These are phyloP conservation scores for Nymphalis c-album DNA, from an alignment of 2,888 invertebrate species.

Conservation along the genomic window DNA sequence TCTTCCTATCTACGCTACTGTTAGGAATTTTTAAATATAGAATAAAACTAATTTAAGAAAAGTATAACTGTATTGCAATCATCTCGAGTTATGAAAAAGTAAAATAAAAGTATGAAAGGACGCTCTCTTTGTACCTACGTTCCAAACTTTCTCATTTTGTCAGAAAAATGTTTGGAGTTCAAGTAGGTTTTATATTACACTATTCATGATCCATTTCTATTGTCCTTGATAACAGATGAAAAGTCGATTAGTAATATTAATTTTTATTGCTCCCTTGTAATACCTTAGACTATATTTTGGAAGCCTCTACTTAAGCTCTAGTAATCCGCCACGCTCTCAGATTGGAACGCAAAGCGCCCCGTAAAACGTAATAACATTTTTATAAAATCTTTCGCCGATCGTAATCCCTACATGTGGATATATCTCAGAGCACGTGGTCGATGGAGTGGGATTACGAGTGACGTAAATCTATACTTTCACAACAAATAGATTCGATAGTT, in stretches of 20 bases:
- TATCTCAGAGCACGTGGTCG: conserved; percentile 28
- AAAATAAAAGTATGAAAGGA: neutral
- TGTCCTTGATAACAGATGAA: too few relatives aligned
- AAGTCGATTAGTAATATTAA: neutral
- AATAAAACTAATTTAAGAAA: conserved; percentile 19
- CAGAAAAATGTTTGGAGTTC: too few relatives aligned
- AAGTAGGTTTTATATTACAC: neutral
- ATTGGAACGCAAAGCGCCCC: conserved; percentile 41
- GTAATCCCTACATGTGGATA: conserved; percentile 41
- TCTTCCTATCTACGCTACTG: conserved; percentile 10
- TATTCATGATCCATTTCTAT: too few relatives aligned
- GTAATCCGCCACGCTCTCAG: conserved; percentile 39
- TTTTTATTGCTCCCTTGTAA: conserved; percentile 9
- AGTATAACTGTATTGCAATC: neutral
- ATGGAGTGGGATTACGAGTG: conserved; percentile 26
- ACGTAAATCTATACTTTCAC: conserved; percentile 16
- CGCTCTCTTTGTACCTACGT: neutral
- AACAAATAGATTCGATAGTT: conserved; percentile 9
- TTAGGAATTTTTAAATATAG: conserved; percentile 13
- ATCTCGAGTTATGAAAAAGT: neutral
- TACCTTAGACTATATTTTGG: conserved; percentile 27
- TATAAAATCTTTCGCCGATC: conserved; percentile 40
- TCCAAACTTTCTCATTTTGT: too few relatives aligned
- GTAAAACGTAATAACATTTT: conserved; percentile 44
- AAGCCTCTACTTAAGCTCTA: conserved; percentile 25